Evolutionary conservation across 2,797 vertebrate genomes (phyloP), one percentile per base, ranked within the genome.

Genomic region (Manis javanica): DNA sequence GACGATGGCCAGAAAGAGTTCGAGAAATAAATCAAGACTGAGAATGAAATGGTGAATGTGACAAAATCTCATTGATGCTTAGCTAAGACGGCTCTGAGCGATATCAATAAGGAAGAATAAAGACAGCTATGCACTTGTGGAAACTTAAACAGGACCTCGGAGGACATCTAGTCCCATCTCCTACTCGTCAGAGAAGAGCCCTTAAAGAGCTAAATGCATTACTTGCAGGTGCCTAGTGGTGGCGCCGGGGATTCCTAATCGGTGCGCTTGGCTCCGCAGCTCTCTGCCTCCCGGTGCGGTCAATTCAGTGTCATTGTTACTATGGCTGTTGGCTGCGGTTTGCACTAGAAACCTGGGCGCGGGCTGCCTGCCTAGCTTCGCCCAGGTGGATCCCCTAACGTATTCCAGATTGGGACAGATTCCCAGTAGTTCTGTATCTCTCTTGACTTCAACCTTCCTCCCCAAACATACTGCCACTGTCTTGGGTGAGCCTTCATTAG

Each of bases 21-120:
- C 69, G 37, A 64, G 86, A 64, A 72, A 24, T 34, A 46, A 92
- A 88, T 82, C 49, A 88, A 87, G 63, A 69, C 31, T 0, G 4
- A 90, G 88, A 87, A 39, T 49, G 63, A 81, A 74, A 92, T 78
- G 87, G 77, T 16, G 10, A 79, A 59, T 0, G 0, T 3, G 55
- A 90, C 71, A 53, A 91, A 69, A 85, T 75, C 92, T 95, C 87
- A 81, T 84, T 57, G 87, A 72, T 49, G 3, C 95, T 95, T 74
- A 81, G 79, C 31, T 91, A n/a, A 39, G 42, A 64, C 21, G 71
- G 61, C 34, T 83, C 79, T 24, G 3, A 10, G 57, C 4, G 49
- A 63, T 81, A 16, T 53, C 31, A 39, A 0, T 23, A 66, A 87
- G 75, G 81, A 95, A 66, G 59, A 13, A 3, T 29, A 10, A 74